phyloP scores from a whole-genome alignment of 2,113 vertebrate genomes.

The Limanda limanda region DNA sequence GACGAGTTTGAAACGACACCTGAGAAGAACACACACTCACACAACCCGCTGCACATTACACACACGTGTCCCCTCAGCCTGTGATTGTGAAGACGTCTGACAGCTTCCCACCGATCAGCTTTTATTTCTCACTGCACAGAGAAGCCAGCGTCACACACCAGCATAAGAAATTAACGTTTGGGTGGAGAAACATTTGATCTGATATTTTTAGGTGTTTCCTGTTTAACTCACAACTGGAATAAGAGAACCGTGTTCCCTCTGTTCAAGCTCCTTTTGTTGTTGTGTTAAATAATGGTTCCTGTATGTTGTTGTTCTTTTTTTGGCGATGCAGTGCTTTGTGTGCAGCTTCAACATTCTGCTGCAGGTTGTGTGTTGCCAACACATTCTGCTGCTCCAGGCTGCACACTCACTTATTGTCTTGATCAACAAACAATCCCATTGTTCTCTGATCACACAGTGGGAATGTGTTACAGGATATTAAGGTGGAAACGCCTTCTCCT shows the following conservation, averaged over 20 bases:
- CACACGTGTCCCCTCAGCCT: conserved; percentile 42
- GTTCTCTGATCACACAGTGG: conserved; percentile 17
- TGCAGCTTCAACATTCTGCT: conserved; percentile 16
- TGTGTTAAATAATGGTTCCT: background rate
- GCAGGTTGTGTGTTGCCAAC: conserved; percentile 21
- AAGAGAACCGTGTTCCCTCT: background rate
- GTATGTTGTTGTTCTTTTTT: conserved; percentile 2
- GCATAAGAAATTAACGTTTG: background rate
- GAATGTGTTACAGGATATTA: conserved; percentile 44
- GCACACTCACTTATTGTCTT: background rate
- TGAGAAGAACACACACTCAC: conserved; percentile 1
- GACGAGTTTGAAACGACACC: background rate
- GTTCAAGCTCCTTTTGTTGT: background rate
- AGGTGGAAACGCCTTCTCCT: conserved; percentile 24
- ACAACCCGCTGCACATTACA: conserved; percentile 6
- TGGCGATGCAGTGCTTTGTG: conserved; percentile 37
- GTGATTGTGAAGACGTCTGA: conserved; percentile 66
- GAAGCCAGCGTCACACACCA: conserved; percentile 1
- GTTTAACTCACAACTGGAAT: conserved; percentile 21
- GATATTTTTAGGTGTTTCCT: background rate
- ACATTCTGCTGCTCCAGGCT: conserved; percentile 45
- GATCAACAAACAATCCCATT: conserved; percentile 37
- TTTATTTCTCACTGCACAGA: conserved; percentile 20
- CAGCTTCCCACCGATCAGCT: conserved; percentile 55
- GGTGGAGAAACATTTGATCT: conserved; percentile 6